These are phyloP conservation scores for Rynchops niger DNA, from an alignment of 2,113 vertebrate species.

Conservation along the genomic window DNA sequence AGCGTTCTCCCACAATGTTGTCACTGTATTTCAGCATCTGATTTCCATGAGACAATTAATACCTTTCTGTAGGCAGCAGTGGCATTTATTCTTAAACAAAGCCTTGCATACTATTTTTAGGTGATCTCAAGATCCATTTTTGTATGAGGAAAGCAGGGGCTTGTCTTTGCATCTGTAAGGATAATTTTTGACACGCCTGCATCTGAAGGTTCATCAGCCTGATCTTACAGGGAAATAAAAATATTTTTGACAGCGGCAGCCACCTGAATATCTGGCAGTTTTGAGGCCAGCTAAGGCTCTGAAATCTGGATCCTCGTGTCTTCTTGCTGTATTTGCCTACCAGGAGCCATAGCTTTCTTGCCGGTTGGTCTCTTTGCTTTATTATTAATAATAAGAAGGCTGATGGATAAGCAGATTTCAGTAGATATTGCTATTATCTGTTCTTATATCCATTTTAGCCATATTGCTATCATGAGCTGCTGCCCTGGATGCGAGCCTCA, in stretches of 20 bases:
- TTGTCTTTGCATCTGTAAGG: not conserved
- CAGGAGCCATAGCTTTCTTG: not conserved
- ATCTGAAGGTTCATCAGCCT: not conserved
- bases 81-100: not conserved
- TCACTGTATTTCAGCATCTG: not conserved
- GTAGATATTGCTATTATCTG: not conserved
- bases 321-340: not conserved
- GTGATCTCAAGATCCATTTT: not conserved
- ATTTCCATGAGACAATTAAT: not conserved
- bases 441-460: not conserved
- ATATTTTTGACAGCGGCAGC: not conserved
- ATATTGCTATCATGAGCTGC: not conserved
- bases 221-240: not conserved
- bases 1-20: not conserved
- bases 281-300: not conserved
- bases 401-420: not conserved
- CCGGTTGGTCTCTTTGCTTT: not conserved
- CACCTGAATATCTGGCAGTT: not conserved
- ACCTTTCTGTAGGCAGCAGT: not conserved
- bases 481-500: not conserved
- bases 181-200: not conserved
- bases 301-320: not conserved
- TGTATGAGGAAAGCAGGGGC: not conserved
- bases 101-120: not conserved
- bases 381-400: not conserved